A percentile compares a stretch with the other conserved stretches of the same genome.
These are phyloP conservation scores for Eulemur albifrons DNA, from an alignment of 2,797 vertebrate species.

Conservation along the genomic window DNA sequence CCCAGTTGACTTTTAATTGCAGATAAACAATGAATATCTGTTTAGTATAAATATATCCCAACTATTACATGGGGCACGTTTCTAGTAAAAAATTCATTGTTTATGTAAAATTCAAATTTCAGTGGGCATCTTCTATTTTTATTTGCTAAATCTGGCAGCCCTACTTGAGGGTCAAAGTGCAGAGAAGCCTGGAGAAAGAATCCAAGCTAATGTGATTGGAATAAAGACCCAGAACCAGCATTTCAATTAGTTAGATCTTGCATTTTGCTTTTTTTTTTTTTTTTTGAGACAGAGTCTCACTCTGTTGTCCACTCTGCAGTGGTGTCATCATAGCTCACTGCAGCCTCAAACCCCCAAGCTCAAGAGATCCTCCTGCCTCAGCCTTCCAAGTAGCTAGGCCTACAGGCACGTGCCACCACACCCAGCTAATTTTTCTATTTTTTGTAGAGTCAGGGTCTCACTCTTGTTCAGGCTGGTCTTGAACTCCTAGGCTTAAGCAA, in stretches of 20 bases:
- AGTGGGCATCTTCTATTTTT: neutral
- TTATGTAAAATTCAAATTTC: neutral
- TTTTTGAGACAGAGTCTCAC: neutral
- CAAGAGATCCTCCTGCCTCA: neutral
- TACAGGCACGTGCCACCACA: neutral
- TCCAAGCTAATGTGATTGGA: neutral
- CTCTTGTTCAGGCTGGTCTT: neutral
- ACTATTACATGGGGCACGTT: neutral
- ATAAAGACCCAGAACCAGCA: neutral
- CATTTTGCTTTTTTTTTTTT: neutral
- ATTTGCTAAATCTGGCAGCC: neutral
- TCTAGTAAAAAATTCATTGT: neutral
- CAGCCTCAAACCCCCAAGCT: neutral
- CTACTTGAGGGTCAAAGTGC: neutral
- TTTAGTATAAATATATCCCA: neutral
- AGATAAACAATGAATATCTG: neutral
- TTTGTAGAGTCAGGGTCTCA: neutral
- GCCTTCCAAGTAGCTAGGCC: no score
- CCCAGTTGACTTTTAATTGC: neutral
- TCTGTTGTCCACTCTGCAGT: neutral
- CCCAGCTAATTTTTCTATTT: neutral
- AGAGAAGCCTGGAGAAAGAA: neutral
- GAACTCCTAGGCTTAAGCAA: neutral
- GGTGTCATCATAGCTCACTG: neutral
- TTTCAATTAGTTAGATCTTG: conserved; percentile 10